Evolutionary conservation across 2,797 vertebrate species (phyloP), one percentile per base, ranked within the genome.

Genomic region (Phalanger gymnotis): DNA sequence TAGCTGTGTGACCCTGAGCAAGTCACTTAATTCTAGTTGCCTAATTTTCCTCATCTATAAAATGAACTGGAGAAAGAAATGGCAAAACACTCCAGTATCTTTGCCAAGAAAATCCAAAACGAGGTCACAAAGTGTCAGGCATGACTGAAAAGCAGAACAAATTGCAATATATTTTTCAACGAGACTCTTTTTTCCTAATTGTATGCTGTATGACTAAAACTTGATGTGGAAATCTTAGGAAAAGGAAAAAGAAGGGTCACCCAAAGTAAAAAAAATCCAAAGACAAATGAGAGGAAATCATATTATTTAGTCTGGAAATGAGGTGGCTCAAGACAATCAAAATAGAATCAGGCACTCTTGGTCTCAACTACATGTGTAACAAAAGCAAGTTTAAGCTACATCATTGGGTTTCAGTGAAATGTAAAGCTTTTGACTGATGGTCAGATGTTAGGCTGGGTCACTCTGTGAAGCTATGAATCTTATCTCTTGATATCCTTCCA

Each of bases 381-480:
- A 47, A 87, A 81, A 81, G 6, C 66, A 81, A 51, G 9, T 9
- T 81, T 27, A 87, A 47, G 22, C 13, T 11, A 51, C 25, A 87
- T 87, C 73, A 27, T 12, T 47, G 25, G 40, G 40, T 87, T 87
- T 51, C 40, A 87, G 40, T 27, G 40, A 87, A 27, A 87, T 27
- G 22, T 51, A 87, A 47, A 87, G 73, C 9, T 47, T 94, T 95
- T 89, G 94, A 53, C 30, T 93, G 40, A 51, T 87, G 92, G 90
- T 94, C 94, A 66, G 95, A 94, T 94, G 96, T 96, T 96, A 95
- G 92, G 93, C 93, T 95, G 57, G 95, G 94, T 97, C 96, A 95
- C 57, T 92, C 25, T 90, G 93, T 66, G 93, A 81, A 95, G 96
- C 51, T 94, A 47, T 90, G 6, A 95, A 92, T 94, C 28, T 91